Evolutionary conservation across 2,797 vertebrate genomes (phyloP).

Genomic region (Dendrocincla fuliginosa): DNA sequence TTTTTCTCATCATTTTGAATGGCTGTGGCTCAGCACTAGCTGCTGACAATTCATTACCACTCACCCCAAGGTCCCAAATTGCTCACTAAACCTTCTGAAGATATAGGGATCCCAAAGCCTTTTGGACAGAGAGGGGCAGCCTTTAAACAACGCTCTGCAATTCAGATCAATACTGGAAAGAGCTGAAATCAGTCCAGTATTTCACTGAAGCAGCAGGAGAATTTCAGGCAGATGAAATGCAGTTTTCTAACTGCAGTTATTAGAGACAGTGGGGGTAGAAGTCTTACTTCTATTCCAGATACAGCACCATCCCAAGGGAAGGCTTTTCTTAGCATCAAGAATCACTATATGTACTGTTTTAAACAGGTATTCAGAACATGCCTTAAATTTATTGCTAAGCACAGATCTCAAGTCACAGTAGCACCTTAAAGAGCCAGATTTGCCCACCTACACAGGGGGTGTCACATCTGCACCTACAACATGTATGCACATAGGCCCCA

Average conservation of each 20-base stretch:
- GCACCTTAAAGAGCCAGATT: neutral
- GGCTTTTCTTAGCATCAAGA: constrained; percentile 53
- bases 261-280: constrained; percentile 24
- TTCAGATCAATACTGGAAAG: neutral
- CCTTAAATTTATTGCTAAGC: neutral
- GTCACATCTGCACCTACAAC: neutral
- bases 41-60: neutral
- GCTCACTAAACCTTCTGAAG: neutral
- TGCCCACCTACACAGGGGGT: neutral
- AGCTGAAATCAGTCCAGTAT: neutral
- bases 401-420: neutral
- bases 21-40: neutral
- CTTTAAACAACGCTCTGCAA: neutral
- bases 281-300: neutral
- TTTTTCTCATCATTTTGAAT: neutral
- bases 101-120: neutral
- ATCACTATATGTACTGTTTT: neutral
- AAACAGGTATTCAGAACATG: neutral
- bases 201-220: neutral
- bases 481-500: accelerated
- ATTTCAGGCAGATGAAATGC: constrained; percentile 44
- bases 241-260: constrained; percentile 32
- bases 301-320: constrained; percentile 24
- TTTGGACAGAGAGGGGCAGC: neutral
- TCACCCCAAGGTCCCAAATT: neutral